Evolutionary conservation across 1,140 invertebrate genomes (phyloP).

Genomic region (Calliphora vicina): DNA sequence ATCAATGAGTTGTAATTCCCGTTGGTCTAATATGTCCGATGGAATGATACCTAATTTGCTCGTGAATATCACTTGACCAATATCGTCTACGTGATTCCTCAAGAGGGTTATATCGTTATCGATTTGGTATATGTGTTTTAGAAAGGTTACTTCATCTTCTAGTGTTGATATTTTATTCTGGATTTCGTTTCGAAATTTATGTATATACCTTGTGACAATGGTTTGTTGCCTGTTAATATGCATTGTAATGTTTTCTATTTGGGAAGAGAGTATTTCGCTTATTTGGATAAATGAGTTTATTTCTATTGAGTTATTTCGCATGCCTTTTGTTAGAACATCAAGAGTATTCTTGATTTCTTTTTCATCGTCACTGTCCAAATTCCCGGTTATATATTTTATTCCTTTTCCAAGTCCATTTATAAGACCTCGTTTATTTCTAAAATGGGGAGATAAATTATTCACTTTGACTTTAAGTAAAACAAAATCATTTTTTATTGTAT

Average conservation of each 20-base stretch:
- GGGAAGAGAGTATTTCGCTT: not conserved
- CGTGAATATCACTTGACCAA: not conserved
- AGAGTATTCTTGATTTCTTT: not conserved
- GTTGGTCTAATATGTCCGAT: not conserved
- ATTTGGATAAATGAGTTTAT: not conserved
- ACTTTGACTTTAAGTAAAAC: not conserved
- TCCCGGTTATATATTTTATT: not conserved
- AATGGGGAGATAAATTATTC: not conserved
- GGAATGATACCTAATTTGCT: not conserved
- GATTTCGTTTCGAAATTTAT: conserved; percentile 17
- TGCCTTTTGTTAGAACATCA: not conserved
- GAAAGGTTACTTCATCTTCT: not conserved
- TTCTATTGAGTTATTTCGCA: not conserved
- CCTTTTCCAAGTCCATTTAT: conserved; percentile 6
- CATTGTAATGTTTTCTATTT: not conserved
- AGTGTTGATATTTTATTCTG: conserved; percentile 5
- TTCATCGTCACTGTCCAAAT: conserved; percentile 3
- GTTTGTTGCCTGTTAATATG: not conserved
- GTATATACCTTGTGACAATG: not conserved
- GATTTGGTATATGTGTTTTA: not conserved
- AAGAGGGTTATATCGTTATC: not conserved
- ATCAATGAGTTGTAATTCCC: not conserved
- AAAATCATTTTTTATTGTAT: not conserved
- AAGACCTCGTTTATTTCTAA: not conserved
- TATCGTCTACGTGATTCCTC: not conserved